phyloP scores from a whole-genome alignment of 1,140 invertebrate species.

The Trachymyrmex septentrionalis region DNA sequence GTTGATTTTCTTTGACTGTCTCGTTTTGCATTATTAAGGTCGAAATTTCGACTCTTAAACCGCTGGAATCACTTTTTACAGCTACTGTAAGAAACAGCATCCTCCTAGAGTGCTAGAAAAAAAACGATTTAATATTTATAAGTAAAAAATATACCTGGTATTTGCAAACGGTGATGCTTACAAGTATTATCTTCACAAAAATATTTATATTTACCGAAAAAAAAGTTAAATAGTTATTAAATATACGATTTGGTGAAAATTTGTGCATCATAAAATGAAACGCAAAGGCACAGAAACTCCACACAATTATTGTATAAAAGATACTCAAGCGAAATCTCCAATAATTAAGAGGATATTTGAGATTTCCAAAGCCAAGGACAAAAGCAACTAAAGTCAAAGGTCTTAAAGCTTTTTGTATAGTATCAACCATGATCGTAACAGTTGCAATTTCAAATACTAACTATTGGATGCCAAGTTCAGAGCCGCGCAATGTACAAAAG shows the following conservation, averaged over 20 bases:
- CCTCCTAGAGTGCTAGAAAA: too few relatives aligned
- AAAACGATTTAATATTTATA: not conserved
- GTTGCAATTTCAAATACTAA: not conserved
- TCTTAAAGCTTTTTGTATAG: not conserved
- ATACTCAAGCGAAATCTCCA: not conserved
- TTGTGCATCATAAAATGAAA: not conserved
- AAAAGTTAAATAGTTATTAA: not conserved
- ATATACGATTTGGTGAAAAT: not conserved
- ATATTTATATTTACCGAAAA: not conserved
- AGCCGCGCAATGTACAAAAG: not conserved
- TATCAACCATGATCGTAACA: slow-evolving; percentile 18
- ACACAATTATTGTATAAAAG: not conserved
- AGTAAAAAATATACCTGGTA: slow-evolving; percentile 1
- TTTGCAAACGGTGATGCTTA: not conserved
- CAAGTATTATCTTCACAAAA: not conserved
- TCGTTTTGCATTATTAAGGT: too few relatives aligned
- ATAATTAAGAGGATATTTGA: not conserved
- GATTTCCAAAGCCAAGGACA: slow-evolving; percentile 21
- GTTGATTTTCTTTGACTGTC: too few relatives aligned
- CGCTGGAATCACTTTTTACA: too few relatives aligned
- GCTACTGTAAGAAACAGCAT: too few relatives aligned
- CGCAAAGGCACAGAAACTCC: not conserved
- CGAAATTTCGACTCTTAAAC: too few relatives aligned
- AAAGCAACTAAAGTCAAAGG: not conserved
- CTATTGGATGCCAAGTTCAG: not conserved